Percentiles rank a stretch among this genome's conserved stretches.
Conservation (phyloP, 2,113 vertebrate species). For the Catharus bicknelli region DNA sequence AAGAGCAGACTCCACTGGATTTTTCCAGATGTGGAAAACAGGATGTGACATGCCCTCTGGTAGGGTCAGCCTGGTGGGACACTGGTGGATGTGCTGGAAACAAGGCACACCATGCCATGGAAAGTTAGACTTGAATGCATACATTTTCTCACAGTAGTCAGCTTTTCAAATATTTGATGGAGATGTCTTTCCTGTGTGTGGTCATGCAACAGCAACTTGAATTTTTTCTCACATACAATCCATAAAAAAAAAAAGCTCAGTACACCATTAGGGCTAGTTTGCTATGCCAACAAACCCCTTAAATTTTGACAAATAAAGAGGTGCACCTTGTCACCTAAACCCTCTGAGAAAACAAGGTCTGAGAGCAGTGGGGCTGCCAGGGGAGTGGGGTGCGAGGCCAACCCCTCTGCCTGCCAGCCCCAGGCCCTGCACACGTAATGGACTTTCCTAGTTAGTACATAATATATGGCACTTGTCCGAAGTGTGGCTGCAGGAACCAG, state of each 20-base stretch:
- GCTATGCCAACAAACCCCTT: neutral
- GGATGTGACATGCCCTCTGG: neutral
- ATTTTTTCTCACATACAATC: neutral
- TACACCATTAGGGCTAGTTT: neutral
- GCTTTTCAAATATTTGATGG: neutral
- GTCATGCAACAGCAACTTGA: neutral
- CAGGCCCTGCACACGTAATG: neutral
- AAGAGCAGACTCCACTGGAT: neutral
- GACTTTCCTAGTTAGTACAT: constrained; percentile 38
- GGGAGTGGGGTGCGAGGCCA: neutral
- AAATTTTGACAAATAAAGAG: neutral
- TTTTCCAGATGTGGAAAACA: fast-evolving
- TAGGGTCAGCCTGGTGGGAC: neutral
- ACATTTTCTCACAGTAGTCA: fast-evolving
- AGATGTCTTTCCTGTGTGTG: neutral
- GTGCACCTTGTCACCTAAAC: neutral
- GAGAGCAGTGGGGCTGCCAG: neutral
- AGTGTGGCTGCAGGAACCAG: constrained; percentile 23
- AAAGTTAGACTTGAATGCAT: neutral
- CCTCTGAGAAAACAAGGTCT: neutral
- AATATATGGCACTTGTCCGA: constrained; percentile 27
- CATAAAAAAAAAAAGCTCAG: neutral
- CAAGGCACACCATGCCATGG: fast-evolving
- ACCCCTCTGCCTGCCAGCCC: neutral
- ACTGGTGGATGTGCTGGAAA: neutral